Evolutionary conservation across 2,888 invertebrate genomes (phyloP).

Genomic region (Anticlea derivata): DNA sequence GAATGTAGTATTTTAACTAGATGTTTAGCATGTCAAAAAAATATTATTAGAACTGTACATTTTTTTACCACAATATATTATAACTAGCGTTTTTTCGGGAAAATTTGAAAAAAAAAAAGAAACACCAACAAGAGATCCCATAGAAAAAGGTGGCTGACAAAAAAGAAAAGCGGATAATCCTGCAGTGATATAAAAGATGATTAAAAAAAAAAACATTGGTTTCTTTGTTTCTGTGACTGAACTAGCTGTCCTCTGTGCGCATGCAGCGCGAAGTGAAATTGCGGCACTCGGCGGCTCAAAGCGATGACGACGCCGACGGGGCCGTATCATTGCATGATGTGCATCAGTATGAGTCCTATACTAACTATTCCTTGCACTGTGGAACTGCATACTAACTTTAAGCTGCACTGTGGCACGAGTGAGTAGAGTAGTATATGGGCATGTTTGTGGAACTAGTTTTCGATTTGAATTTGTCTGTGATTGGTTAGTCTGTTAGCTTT

Average conservation of each 20-base stretch:
- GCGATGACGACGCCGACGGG: conserved; percentile 56
- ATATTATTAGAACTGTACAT: no score
- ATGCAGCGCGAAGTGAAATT: conserved; percentile 51
- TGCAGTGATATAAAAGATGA: not conserved
- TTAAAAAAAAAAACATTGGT: not conserved
- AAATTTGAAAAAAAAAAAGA: no score
- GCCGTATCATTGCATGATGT: conserved; percentile 69
- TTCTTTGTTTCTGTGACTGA: conserved; percentile 4
- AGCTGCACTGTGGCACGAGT: conserved; percentile 7
- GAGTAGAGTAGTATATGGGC: conserved; percentile 12
- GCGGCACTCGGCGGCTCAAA: conserved; percentile 69
- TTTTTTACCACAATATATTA: no score
- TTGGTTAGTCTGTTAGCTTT: conserved; percentile 14
- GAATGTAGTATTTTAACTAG: no score
- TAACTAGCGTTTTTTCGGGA: no score
- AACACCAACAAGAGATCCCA: no score
- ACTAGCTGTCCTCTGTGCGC: conserved; percentile 14
- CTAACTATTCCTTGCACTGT: conserved; percentile 10
- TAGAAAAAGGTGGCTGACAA: no score
- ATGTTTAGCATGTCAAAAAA: no score
- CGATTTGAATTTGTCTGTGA: conserved; percentile 26
- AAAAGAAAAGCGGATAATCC: no score
- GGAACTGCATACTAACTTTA: conserved; percentile 8
- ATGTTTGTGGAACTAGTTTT: conserved; percentile 36
- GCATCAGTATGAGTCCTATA: conserved; percentile 42